Base-by-base conservation (phyloP, 1,140 invertebrate species). In the Sarcophaga peregrina region DNA sequence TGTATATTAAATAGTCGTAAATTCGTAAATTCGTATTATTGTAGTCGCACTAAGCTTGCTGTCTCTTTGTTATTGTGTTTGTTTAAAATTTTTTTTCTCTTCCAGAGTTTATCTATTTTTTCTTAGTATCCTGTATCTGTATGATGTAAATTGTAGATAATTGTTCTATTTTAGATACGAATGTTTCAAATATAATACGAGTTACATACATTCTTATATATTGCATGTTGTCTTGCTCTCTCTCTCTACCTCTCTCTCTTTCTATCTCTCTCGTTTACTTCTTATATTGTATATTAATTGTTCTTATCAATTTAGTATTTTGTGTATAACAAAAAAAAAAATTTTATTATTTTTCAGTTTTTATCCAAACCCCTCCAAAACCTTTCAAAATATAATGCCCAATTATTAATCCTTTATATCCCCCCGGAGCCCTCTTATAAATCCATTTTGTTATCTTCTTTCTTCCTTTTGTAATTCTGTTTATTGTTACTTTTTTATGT, bases 21-120 rank as follows among this genome's bases (percentile, higher is more conserved):
- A 80, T 86, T 83, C 83, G 82, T 86, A 82, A 82, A 82, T 83
- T 82, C 82, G 82, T 46, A 17, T 47, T 47, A 13, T 78, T 45
- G 75, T 78, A 78, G 75, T 50, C 47, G 75, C 75, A 78, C 75
- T 78, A 47, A 50, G 75, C 75, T 78, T 78, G 75, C 75, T 78
- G 47, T 78, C 0, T 52, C 20, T 78, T 8, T 76, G 10, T 85
- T 86, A 83, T 37, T 37, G 25, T 37, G 25, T 37, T 37, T 37
- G 4, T 37, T 37, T 37, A 37, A 37, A n/a, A n/a, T n/a, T 37
- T 37, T 37, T 37, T 37, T 37, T 37, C 4, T 37, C 25, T 37
- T 37, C 25, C 25, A 37, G 25, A 37, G 25, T 37, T 37, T 37
- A 37, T 37, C 25, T 37, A 37, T 37, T 37, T 37, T 37, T 37